These are phyloP conservation scores for Paramormyrops kingsleyae DNA, from an alignment of 2,113 vertebrate species.

Conservation along the genomic window DNA sequence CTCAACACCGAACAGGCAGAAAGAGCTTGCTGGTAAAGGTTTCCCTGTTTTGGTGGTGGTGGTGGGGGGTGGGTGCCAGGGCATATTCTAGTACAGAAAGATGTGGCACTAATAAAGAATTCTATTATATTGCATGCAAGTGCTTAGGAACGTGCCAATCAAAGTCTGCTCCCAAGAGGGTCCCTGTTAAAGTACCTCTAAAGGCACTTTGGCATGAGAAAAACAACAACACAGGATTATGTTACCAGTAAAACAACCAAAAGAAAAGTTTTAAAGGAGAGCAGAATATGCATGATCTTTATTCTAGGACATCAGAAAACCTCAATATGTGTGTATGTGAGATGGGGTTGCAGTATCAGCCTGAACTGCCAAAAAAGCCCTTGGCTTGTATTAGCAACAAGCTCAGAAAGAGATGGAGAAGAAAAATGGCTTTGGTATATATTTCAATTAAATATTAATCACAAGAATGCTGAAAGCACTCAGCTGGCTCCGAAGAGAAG, in stretches of 20 bases:
- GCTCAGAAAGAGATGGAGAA: background rate
- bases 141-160: background rate
- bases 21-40: background rate
- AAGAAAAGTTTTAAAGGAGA: background rate
- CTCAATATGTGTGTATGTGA: background rate
- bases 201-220: background rate
- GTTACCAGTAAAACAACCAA: background rate
- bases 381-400: background rate
- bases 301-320: background rate
- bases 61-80: background rate
- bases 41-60: background rate
- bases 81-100: background rate
- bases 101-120: background rate
- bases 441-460: conserved; percentile 6
- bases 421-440: background rate
- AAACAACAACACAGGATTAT: background rate
- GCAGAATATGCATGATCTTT: background rate
- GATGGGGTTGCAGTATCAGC: background rate
- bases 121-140: background rate
- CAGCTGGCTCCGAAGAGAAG: conserved; percentile 1
- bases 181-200: background rate
- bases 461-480: background rate
- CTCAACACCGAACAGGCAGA: background rate
- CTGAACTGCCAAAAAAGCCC: background rate
- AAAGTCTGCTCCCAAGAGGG: background rate